phyloP scores from a whole-genome alignment of 1,140 invertebrate genomes.

The Apis dorsata region DNA sequence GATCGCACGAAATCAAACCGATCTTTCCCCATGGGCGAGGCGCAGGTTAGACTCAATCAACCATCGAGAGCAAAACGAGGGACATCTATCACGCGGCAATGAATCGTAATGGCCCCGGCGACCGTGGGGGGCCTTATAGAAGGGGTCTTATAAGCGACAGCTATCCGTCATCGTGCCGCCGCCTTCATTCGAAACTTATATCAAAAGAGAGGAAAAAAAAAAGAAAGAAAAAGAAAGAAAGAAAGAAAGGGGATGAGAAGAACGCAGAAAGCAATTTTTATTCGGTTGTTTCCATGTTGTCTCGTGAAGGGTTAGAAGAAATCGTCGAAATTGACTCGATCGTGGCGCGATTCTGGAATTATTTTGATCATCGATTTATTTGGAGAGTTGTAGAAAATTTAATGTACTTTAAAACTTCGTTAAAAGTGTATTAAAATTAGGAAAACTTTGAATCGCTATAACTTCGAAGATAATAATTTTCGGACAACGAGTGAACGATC shows the following conservation, averaged over 20 bases:
- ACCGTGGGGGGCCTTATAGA: conserved; percentile 49
- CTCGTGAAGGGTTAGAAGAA: background rate
- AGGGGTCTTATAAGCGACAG: conserved; percentile 60
- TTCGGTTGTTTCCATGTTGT: background rate
- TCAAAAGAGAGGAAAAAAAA: background rate
- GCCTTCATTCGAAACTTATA: conserved; percentile 45
- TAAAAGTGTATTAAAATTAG: too few species aligned
- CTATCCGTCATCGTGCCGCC: conserved; percentile 62
- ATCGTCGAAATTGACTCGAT: background rate
- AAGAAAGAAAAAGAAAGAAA: background rate
- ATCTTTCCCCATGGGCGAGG: conserved; percentile 48
- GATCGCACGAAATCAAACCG: conserved; percentile 55
- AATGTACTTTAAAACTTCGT: too few species aligned
- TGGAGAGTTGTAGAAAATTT: too few species aligned
- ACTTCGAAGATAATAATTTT: too few species aligned
- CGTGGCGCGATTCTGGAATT: background rate
- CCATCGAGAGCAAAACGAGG: conserved; percentile 63
- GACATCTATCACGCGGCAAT: conserved; percentile 66
- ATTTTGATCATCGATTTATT: background rate
- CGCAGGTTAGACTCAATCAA: conserved; percentile 63
- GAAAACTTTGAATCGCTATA: too few species aligned
- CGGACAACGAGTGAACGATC: too few species aligned
- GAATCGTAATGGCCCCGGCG: conserved; percentile 62
- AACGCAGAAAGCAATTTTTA: conserved; percentile 38
- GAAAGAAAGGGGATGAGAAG: background rate